phyloP scores from a whole-genome alignment of 2,888 invertebrate genomes.

The Criorhina ranunculi region DNA sequence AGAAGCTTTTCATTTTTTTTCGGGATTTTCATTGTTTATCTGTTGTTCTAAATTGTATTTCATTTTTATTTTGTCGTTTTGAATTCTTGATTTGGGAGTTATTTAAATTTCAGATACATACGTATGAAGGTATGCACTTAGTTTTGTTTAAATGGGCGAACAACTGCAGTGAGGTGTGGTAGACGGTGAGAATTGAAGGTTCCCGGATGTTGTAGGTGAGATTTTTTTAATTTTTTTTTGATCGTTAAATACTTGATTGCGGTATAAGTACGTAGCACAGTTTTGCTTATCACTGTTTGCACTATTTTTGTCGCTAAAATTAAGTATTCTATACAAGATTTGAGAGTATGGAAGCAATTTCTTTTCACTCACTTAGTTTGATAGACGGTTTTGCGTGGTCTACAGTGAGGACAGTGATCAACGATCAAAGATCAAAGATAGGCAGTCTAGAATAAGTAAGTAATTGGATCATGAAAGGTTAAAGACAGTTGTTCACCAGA shows the following conservation, averaged over 20 bases:
- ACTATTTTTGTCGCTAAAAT: background rate
- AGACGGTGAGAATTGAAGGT: slow-evolving; percentile 18
- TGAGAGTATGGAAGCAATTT: too few species aligned
- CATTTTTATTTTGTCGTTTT: background rate
- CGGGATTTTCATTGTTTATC: slow-evolving; percentile 29
- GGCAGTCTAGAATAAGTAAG: too few species aligned
- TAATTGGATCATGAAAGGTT: too few species aligned
- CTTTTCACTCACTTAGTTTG: too few species aligned
- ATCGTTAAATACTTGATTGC: slow-evolving; percentile 14
- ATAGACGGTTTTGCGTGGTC: too few species aligned
- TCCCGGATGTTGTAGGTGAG: background rate
- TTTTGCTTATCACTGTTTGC: slow-evolving; percentile 16
- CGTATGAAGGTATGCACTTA: background rate
- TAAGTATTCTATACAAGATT: background rate
- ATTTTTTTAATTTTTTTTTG: slow-evolving; percentile 6
- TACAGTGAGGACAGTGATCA: too few species aligned
- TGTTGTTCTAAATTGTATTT: slow-evolving; percentile 4
- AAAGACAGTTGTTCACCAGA: too few species aligned
- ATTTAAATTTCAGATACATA: slow-evolving; percentile 23
- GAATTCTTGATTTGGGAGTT: slow-evolving; percentile 18
- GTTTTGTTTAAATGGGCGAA: background rate
- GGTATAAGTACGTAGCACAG: background rate
- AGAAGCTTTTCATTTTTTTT: slow-evolving; percentile 33
- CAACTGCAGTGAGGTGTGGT: background rate
- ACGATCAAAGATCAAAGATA: too few species aligned